Evolutionary conservation across 2,888 invertebrate genomes (phyloP).

Genomic region (Tillus elongatus): DNA sequence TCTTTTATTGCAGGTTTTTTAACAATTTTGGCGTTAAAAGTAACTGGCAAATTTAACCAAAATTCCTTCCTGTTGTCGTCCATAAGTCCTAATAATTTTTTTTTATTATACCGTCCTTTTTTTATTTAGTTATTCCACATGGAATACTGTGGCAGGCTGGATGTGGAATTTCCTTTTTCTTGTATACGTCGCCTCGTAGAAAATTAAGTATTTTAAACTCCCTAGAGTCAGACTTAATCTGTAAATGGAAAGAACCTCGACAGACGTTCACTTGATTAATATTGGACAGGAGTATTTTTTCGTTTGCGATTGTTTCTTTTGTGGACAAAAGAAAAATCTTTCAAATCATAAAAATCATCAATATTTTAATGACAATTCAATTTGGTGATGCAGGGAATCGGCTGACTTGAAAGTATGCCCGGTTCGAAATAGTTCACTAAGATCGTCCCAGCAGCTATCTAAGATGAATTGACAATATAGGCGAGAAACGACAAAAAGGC

Average conservation of each 20-base stretch:
- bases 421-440: conserved; percentile 22
- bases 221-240: neutral
- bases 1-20: too few species aligned
- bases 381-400: conserved; percentile 30
- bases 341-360: conserved; percentile 8
- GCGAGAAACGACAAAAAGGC: conserved; percentile 16
- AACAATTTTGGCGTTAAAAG: conserved; percentile 7
- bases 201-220: conserved; percentile 5
- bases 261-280: conserved; percentile 4
- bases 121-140: conserved; percentile 5
- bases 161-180: conserved; percentile 6
- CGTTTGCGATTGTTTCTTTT: conserved; percentile 6
- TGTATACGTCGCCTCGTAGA: conserved; percentile 7
- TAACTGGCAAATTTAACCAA: conserved; percentile 8
- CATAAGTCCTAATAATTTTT: conserved; percentile 5
- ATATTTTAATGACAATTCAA: conserved; percentile 23
- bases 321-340: conserved; percentile 3
- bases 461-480: conserved; percentile 14
- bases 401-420: conserved; percentile 30
- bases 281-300: conserved; percentile 8
- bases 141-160: conserved; percentile 3
- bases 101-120: conserved; percentile 5
- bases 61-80: conserved; percentile 4
- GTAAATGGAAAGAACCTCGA: conserved; percentile 9
- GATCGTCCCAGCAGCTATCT: conserved; percentile 9